A percentile compares a stretch with the other conserved stretches of the same genome.
Conservation (phyloP, 2,113 vertebrate species). For the Hystrix brachyura region DNA sequence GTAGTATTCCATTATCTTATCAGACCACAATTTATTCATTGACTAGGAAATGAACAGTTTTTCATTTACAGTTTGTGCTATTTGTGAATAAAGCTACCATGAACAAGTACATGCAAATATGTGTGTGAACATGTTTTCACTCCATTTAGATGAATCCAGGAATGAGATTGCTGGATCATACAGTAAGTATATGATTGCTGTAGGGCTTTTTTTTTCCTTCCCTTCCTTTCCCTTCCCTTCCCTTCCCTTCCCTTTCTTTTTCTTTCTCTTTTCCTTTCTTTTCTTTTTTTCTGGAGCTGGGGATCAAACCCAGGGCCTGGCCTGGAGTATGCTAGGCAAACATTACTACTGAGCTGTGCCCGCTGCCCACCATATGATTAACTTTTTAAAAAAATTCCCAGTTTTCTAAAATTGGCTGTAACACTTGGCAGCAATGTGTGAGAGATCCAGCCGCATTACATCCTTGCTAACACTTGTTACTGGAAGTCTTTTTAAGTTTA, state of each 20-base stretch:
- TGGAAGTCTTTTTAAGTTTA: background rate
- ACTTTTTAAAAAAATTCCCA: background rate
- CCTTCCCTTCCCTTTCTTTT: background rate
- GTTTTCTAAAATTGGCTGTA: background rate
- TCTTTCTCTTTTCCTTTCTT: background rate
- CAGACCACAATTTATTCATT: background rate
- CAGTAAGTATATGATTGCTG: background rate
- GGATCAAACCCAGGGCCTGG: background rate
- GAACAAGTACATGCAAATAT: background rate
- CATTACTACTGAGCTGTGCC: background rate
- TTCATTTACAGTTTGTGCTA: constrained; percentile 1
- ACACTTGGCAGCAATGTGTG: background rate
- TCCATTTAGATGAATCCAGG: constrained; percentile 13
- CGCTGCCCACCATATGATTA: background rate
- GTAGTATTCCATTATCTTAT: background rate
- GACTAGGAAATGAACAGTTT: background rate
- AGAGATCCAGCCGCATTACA: background rate
- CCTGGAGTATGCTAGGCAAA: background rate
- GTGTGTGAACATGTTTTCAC: background rate
- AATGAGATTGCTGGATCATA: background rate
- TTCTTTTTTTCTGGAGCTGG: background rate
- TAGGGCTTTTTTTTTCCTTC: background rate
- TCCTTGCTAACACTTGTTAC: background rate
- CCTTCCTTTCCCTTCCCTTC: background rate
- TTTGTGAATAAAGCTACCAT: background rate